Conservation (phyloP, 1,140 invertebrate species). For the Drosophila ogumai region DNA sequence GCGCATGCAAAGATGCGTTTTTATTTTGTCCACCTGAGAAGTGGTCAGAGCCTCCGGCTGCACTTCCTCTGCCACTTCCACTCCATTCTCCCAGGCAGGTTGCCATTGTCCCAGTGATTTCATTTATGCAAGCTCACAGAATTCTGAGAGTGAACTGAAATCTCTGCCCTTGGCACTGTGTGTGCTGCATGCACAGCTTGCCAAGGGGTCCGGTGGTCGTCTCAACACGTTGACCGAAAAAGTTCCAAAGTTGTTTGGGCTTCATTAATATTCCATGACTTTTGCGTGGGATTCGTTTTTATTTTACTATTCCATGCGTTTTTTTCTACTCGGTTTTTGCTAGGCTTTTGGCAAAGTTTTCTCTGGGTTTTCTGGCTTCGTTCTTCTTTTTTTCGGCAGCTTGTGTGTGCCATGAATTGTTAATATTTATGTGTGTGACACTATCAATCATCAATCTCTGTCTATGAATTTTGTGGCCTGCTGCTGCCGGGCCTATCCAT, state of each 20-base stretch:
- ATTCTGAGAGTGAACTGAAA: conserved; percentile 4
- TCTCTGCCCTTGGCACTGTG: conserved; percentile 24
- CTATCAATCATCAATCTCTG: conserved; percentile 76
- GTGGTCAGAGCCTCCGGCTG: neutral
- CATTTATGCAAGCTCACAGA: conserved; percentile 44
- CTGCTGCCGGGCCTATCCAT: conserved; percentile 54
- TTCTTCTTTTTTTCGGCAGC: conserved; percentile 24
- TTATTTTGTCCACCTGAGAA: conserved; percentile 4
- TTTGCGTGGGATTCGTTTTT: conserved; percentile 59
- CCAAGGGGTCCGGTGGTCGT: conserved; percentile 14
- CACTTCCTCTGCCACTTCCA: conserved; percentile 5
- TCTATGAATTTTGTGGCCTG: conserved; percentile 39
- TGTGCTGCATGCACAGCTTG: conserved; percentile 37
- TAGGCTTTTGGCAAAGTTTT: conserved; percentile 26
- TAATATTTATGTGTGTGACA: conserved; percentile 75
- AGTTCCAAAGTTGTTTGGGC: conserved; percentile 16
- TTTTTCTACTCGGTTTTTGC: conserved; percentile 18
- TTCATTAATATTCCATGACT: conserved; percentile 75
- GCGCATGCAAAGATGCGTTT: conserved; percentile 23
- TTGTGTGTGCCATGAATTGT: conserved; percentile 75
- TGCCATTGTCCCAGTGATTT: conserved; percentile 27
- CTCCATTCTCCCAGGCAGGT: conserved; percentile 3
- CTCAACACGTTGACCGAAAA: conserved; percentile 50
- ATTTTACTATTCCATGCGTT: conserved; percentile 24
- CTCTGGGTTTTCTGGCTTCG: conserved; percentile 19